A percentile compares a stretch with the other conserved stretches of the same genome.
Conservation (phyloP, 2,888 invertebrate species). For the Pammene aurita region DNA sequence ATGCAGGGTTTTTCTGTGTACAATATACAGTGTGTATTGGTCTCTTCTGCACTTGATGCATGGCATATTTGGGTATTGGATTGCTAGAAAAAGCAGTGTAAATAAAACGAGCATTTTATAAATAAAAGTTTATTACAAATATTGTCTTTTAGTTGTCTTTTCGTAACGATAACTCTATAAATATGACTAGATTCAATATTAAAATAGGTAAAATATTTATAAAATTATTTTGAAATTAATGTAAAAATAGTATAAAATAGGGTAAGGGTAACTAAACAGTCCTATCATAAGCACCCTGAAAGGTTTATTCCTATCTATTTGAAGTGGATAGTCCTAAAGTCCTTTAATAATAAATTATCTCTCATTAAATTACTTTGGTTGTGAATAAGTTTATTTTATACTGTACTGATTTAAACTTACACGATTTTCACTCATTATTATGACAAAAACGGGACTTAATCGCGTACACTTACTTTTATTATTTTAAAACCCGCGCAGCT, state of each 20-base stretch:
- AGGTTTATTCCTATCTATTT: neutral
- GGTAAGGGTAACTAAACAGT: conserved; percentile 8
- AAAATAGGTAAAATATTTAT: conserved; percentile 9
- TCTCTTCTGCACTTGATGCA: too few relatives aligned
- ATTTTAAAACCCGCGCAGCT: too few relatives aligned
- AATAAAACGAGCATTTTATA: conserved; percentile 19
- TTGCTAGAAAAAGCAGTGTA: neutral
- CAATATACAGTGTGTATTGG: too few relatives aligned
- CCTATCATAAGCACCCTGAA: neutral
- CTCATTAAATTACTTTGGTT: too few relatives aligned
- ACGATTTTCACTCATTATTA: too few relatives aligned
- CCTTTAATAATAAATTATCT: too few relatives aligned
- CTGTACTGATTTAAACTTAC: too few relatives aligned
- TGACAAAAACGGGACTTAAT: too few relatives aligned
- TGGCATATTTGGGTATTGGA: neutral
- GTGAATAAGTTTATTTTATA: too few relatives aligned
- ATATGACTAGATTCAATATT: conserved; percentile 34
- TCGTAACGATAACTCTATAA: conserved; percentile 27
- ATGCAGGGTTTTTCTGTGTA: too few relatives aligned
- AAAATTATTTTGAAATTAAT: conserved; percentile 3
- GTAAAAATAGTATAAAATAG: conserved; percentile 4
- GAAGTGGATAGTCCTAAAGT: too few relatives aligned
- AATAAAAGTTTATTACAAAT: conserved; percentile 37
- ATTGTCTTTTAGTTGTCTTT: conserved; percentile 41
- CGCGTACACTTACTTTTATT: too few relatives aligned